Evolutionary conservation across 2,113 vertebrate species (phyloP).

Genomic region (Apteryx owenii): DNA sequence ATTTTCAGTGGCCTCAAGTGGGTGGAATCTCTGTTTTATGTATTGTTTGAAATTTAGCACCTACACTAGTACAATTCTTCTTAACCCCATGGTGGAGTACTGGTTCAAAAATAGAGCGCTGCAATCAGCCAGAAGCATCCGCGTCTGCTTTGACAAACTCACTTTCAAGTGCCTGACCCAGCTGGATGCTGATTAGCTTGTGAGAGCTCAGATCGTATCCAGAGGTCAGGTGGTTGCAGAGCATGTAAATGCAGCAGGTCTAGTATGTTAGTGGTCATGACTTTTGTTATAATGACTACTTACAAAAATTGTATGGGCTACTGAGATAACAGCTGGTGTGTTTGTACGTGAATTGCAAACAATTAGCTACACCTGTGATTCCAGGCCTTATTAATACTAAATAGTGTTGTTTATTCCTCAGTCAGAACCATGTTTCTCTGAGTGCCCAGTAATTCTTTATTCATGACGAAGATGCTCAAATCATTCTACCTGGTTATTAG

Average conservation of each 20-base stretch:
- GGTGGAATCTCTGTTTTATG: not conserved
- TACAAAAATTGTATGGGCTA: not conserved
- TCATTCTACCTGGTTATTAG: not conserved
- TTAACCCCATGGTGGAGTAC: not conserved
- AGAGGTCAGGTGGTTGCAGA: not conserved
- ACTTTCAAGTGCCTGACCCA: not conserved
- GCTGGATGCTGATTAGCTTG: not conserved
- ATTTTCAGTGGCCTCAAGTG: not conserved
- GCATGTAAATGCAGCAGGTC: not conserved
- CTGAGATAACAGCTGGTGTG: not conserved
- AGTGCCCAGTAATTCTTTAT: fast-evolving
- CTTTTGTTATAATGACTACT: not conserved
- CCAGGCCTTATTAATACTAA: not conserved
- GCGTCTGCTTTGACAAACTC: not conserved
- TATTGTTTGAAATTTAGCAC: not conserved
- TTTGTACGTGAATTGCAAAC: not conserved
- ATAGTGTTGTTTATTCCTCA: fast-evolving
- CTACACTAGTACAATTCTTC: not conserved
- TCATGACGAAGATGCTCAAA: not conserved
- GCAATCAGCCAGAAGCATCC: not conserved
- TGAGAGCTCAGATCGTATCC: not conserved
- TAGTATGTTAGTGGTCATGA: not conserved
- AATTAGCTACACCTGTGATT: not conserved
- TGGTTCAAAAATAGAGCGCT: fast-evolving
- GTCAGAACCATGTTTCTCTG: not conserved